phyloP scores from a whole-genome alignment of 2,113 vertebrate species.

The Carettochelys insculpta region DNA sequence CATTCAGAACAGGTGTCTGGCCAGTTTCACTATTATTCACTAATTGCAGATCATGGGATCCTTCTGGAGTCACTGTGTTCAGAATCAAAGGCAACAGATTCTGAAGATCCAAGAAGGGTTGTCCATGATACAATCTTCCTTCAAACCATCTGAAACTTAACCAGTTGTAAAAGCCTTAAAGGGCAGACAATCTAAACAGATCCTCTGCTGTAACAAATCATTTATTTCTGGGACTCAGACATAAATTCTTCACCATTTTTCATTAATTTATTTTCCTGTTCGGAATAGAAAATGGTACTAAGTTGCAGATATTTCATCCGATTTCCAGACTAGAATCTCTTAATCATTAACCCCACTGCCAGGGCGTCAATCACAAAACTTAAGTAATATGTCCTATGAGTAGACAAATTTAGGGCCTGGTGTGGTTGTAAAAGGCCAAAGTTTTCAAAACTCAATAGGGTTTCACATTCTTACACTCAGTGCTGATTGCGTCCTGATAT shows the following conservation, averaged over 20 bases:
- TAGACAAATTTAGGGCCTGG: not conserved
- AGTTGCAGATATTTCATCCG: not conserved
- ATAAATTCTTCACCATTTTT: not conserved
- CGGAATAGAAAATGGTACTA: not conserved
- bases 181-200: not conserved
- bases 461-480: not conserved
- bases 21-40: not conserved
- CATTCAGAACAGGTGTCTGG: not conserved
- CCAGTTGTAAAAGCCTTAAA: not conserved
- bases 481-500: not conserved
- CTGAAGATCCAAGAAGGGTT: not conserved
- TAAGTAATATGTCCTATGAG: not conserved
- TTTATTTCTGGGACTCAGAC: not conserved
- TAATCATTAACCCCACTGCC: not conserved
- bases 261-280: not conserved
- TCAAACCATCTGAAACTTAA: not conserved
- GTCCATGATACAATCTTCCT: not conserved
- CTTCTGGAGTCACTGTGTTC: not conserved
- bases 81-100: not conserved
- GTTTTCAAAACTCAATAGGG: not conserved
- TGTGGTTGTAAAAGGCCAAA: not conserved
- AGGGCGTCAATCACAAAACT: not conserved
- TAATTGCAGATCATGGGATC: not conserved
- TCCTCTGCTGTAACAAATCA: not conserved
- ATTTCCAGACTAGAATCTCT: not conserved